These are phyloP conservation scores for Ligdia adustata DNA, from an alignment of 2,888 invertebrate genomes.

Conservation along the genomic window DNA sequence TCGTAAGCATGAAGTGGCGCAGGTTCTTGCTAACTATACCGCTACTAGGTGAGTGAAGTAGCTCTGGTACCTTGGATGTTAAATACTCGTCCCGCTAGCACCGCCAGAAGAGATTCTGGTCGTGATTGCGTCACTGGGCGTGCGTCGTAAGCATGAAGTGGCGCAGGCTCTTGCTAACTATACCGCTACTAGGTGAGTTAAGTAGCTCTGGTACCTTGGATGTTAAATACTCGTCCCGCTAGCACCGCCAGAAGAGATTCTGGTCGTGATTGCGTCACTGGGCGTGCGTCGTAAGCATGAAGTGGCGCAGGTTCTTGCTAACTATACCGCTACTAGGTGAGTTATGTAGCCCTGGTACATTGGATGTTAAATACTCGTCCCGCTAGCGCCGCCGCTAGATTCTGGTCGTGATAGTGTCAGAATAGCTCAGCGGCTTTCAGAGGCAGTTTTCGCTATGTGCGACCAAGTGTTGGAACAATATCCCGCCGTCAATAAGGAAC, in stretches of 20 bases:
- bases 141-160: slow-evolving; percentile 84
- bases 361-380: too few species aligned
- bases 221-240: too few species aligned
- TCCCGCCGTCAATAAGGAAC: too few species aligned
- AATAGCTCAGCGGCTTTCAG: too few species aligned
- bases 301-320: slow-evolving; percentile 97
- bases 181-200: slow-evolving; percentile 86
- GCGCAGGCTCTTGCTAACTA: slow-evolving; percentile 97
- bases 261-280: too few species aligned
- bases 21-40: slow-evolving; percentile 96
- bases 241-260: too few species aligned
- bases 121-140: too few species aligned
- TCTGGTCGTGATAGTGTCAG: too few species aligned
- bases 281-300: slow-evolving; percentile 95
- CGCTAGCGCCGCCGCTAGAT: slow-evolving; percentile 81
- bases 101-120: too few species aligned
- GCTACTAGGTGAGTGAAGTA: slow-evolving; percentile 83
- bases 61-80: not conserved
- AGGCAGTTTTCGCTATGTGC: too few species aligned
- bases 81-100: too few species aligned
- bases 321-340: slow-evolving; percentile 92
- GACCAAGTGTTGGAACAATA: too few species aligned
- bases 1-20: slow-evolving; percentile 89
- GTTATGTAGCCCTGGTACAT: not conserved
- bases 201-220: not conserved